A percentile compares a stretch with the other conserved stretches of the same genome.
Conservation (phyloP, 2,888 invertebrate genomes). For the Erannis defoliaria region DNA sequence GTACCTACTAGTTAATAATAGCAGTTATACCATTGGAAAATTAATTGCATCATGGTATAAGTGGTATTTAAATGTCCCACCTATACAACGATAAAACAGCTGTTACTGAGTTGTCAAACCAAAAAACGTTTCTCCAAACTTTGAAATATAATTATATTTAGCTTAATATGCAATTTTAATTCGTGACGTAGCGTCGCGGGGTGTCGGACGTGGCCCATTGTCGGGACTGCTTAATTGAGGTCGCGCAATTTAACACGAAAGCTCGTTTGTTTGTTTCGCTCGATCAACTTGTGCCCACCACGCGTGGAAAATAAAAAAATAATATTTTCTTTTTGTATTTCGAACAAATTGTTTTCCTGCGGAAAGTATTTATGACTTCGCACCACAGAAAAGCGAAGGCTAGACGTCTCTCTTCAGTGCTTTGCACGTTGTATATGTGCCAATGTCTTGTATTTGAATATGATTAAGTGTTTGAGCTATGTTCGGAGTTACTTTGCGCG, state of each 20-base stretch:
- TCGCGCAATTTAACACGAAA: conserved; percentile 41
- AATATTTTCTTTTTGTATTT: neutral
- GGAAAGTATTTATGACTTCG: no score
- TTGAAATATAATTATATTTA: neutral
- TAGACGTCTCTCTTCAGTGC: no score
- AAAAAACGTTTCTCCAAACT: neutral
- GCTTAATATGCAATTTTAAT: conserved; percentile 11
- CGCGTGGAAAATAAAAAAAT: conserved; percentile 5
- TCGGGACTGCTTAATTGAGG: conserved; percentile 63
- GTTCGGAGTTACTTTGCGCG: no score
- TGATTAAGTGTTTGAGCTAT: no score
- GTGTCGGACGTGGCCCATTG: conserved; percentile 32
- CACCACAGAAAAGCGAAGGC: no score
- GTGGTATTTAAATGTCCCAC: no score
- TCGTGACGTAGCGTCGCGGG: conserved; percentile 33
- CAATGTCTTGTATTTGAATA: no score
- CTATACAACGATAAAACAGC: neutral
- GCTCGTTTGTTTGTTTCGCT: conserved; percentile 54
- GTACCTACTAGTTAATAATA: no score
- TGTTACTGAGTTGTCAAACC: neutral
- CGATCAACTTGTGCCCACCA: conserved; percentile 47
- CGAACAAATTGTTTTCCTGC: neutral
- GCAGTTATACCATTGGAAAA: no score
- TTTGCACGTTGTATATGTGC: no score
- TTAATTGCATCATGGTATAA: no score